Conservation (phyloP, 2,797 vertebrate genomes). For the Cossypha caffra region DNA sequence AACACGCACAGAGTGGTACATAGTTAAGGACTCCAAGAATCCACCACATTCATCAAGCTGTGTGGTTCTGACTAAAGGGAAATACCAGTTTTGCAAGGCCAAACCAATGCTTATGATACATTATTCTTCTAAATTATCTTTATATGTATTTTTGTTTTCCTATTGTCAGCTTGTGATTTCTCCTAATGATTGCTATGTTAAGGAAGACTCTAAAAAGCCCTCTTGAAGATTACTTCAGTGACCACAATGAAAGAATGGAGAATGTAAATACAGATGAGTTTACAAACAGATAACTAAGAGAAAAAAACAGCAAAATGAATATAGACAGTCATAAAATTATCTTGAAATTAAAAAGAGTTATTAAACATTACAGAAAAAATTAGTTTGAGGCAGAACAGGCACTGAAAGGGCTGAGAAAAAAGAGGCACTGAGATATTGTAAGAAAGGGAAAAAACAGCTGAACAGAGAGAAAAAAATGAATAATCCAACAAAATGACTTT, state of each 20-base stretch:
- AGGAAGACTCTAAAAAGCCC: background rate
- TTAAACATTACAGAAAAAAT: constrained; percentile 71
- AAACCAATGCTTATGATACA: background rate
- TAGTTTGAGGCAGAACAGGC: constrained; percentile 72
- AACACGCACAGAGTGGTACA: background rate
- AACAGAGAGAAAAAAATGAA: constrained; percentile 42
- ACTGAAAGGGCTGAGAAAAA: constrained; percentile 63
- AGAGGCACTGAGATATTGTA: constrained; percentile 44
- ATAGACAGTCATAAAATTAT: constrained; percentile 31
- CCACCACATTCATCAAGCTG: background rate
- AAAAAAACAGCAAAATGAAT: constrained; percentile 38
- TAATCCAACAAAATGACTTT: constrained; percentile 10
- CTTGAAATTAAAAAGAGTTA: constrained; percentile 49
- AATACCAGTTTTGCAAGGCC: background rate
- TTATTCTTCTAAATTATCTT: background rate
- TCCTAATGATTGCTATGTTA: background rate
- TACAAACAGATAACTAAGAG: constrained; percentile 56
- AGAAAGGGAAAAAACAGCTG: constrained; percentile 34
- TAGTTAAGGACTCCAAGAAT: background rate
- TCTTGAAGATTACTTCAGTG: background rate
- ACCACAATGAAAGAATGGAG: constrained; percentile 34
- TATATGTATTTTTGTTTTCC: background rate
- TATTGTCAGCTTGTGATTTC: background rate
- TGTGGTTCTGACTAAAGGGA: background rate
- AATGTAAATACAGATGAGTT: constrained; percentile 33